Evolutionary conservation across 2,113 vertebrate genomes (phyloP).

Genomic region (Tenrec ecaudatus): DNA sequence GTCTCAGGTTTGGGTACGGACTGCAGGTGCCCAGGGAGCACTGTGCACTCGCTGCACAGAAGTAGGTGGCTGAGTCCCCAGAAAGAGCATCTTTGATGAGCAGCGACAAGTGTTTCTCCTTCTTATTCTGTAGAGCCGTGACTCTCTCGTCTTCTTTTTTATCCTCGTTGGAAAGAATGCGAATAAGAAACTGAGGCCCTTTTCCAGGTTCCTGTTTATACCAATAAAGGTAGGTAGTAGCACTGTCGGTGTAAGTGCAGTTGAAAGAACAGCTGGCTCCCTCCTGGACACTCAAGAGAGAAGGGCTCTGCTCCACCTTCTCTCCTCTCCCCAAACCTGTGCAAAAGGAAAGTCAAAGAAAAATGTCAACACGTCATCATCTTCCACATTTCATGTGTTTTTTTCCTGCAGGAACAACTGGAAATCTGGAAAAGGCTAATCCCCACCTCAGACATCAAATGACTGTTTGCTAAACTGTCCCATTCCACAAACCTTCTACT

Average conservation of each 20-base stretch:
- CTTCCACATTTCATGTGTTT: not conserved
- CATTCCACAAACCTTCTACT: not conserved
- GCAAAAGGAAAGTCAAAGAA: not conserved
- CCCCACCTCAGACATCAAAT: not conserved
- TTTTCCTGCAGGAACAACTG: not conserved
- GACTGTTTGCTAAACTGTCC: not conserved
- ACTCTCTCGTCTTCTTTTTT: constrained; percentile 7
- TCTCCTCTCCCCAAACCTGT: constrained; percentile 35
- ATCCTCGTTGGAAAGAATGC: not conserved
- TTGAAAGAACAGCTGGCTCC: not conserved
- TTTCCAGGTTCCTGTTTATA: constrained; percentile 47
- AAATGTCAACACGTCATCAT: not conserved
- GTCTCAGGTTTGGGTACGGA: constrained; percentile 3
- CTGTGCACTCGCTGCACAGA: constrained; percentile 12
- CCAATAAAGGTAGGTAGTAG: not conserved
- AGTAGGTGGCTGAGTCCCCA: constrained; percentile 9
- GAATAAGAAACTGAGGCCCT: not conserved
- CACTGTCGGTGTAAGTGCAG: constrained; percentile 8
- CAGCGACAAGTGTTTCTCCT: constrained; percentile 17
- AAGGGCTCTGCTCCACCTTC: too few species aligned
- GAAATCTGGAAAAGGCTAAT: not conserved
- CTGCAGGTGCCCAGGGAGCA: not conserved
- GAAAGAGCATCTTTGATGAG: not conserved
- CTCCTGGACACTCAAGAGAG: too few species aligned
- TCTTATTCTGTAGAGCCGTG: not conserved